These are phyloP conservation scores for Gobiocypris rarus DNA, from an alignment of 2,113 vertebrate genomes.

Conservation along the genomic window DNA sequence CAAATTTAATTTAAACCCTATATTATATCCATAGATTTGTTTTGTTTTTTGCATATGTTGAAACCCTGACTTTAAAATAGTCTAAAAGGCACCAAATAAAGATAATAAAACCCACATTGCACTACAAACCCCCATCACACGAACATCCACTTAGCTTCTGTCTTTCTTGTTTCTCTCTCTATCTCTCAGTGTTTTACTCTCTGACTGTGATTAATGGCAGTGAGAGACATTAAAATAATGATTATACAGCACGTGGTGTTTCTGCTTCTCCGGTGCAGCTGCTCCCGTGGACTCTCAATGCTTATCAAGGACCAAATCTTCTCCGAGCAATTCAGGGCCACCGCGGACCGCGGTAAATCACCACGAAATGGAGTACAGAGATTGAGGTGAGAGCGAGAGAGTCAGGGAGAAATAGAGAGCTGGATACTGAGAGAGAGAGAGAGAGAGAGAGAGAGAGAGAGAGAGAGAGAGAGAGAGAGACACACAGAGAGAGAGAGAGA, in stretches of 20 bases:
- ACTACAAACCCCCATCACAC: neutral
- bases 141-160: neutral
- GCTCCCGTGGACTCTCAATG: conserved; percentile 51
- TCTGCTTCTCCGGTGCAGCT: conserved; percentile 57
- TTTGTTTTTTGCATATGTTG: too few species aligned
- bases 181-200: conserved; percentile 33
- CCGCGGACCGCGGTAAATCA: conserved; percentile 22
- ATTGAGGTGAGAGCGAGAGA: conserved; percentile 30
- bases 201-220: conserved; percentile 69
- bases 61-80: neutral
- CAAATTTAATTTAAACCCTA: too few species aligned
- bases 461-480: conserved; percentile 17
- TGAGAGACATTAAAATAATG: conserved; percentile 66
- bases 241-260: conserved; percentile 65
- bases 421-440: conserved; percentile 23
- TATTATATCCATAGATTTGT: too few species aligned
- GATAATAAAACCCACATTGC: neutral
- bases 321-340: conserved; percentile 38
- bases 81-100: neutral
- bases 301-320: conserved; percentile 56
- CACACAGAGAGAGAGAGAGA: conserved; percentile 19
- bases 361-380: conserved; percentile 16
- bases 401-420: neutral
- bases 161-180: neutral
- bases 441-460: conserved; percentile 15